Evolutionary conservation across 2,888 invertebrate genomes (phyloP), one percentile per base, ranked within the genome.

Genomic region (Scrobipalpa costella): DNA sequence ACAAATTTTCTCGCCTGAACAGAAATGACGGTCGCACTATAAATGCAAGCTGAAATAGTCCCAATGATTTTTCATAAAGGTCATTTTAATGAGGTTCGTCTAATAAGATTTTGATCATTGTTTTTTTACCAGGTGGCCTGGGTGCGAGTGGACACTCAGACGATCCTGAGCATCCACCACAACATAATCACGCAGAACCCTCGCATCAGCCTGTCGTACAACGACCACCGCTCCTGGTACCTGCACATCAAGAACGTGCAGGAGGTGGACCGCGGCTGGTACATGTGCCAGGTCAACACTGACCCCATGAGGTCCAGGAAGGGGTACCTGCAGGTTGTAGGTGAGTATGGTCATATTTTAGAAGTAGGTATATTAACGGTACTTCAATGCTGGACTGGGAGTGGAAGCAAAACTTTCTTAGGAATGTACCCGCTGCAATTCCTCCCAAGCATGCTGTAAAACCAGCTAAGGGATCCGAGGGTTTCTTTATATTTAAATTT

Each of bases 81-180:
- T n/a, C n/a, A n/a, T n/a, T n/a, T n/a, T n/a, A n/a, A n/a, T n/a
- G n/a, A n/a, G 27, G 27, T 5, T 27, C 5, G 27, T 27, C 27
- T 3, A 5, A 27, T 27, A 27, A 2, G 27, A 2, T 27, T 5
- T 19, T 19, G 49, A 17, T 19, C 21, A 17, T 17, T n/a, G 44
- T n/a, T n/a, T n/a, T n/a, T 15, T 2, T 15, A 47, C 44, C 88
- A 97, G 97, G 96, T 98, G 72, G 98, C 97, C 69, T 98, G 98
- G 98, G 97, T 98, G 13, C 94, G 97, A 47, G 97, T 98, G 57
- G 97, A 98, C 80, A 97, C 97, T 0, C 97, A 98, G 86, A 98
- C 98, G 1, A 97, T 98, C 77, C 92, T 98, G 63, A 97, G 97
- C 65, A 98, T 98, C 78, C 97, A 98, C 83, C 96, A 97, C 86